These are phyloP conservation scores for Henricia sp. DNA, from an alignment of 53 echinoderm and acorn worm genomes.

Conservation along the genomic window DNA sequence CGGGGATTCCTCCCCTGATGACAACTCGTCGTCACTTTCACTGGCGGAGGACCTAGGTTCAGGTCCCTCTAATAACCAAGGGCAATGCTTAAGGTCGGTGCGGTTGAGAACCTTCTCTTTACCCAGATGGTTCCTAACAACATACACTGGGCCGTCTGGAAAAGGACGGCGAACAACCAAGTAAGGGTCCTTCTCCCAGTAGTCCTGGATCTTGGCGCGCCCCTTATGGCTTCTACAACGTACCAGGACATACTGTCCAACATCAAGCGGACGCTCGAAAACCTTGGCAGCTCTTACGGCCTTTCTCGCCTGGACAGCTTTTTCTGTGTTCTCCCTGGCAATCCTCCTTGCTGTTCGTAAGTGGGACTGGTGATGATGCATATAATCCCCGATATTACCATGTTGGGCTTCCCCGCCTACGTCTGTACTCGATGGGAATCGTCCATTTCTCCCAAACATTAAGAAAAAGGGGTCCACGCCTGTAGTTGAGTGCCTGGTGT, in stretches of 20 bases:
- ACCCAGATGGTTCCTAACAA: conserved; percentile 8
- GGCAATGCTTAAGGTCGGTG: conserved; percentile 1
- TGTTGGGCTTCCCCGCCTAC: conserved; percentile 26
- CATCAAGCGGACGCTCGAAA: conserved; percentile 37
- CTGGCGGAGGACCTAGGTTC: no score
- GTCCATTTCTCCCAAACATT: conserved; percentile 41
- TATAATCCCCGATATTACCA: not conserved
- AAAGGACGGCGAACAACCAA: conserved; percentile 11
- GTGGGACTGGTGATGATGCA: not conserved
- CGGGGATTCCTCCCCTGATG: no score
- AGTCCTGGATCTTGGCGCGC: conserved; percentile 31
- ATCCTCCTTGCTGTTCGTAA: not conserved
- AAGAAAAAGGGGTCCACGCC: conserved; percentile 46
- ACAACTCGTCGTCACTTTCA: no score
- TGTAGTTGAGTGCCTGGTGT: conserved; percentile 4
- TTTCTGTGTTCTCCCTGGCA: not conserved
- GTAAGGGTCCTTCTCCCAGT: conserved; percentile 18
- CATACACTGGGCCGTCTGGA: conserved; percentile 23
- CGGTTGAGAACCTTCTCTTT: conserved; percentile 32
- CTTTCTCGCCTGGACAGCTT: conserved; percentile 17
- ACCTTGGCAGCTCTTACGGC: conserved; percentile 5
- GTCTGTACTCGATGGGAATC: conserved; percentile 10
- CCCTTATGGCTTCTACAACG: not conserved
- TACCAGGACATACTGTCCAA: conserved; percentile 55
- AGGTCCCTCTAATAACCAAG: no score